Evolutionary conservation across 2,113 vertebrate species (phyloP), one percentile per base, ranked within the genome.

Genomic region (Odontophorus gujanensis): DNA sequence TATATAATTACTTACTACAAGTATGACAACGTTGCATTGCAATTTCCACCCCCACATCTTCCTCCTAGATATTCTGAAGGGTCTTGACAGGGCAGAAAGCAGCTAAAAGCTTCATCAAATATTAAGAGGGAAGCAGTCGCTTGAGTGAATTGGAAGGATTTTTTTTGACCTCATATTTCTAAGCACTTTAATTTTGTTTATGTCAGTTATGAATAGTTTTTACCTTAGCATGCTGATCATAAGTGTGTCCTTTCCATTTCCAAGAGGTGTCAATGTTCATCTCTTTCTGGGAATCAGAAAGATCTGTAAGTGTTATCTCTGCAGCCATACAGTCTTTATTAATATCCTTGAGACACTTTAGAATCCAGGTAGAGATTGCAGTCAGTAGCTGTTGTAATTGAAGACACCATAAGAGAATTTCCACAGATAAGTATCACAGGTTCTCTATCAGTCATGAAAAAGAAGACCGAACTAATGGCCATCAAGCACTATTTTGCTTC

Each of bases 371-470:
- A 43, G 45, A 92, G 72, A 6, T 71, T 92, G 68, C 87, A 77
- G 65, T 85, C 63, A 82, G 38, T 63, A 57, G 51, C 68, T 91
- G 17, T 59, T 93, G 55, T 80, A 91, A 95, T 95, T 84, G 74
- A 53, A 78, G 62, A 81, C 51, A 21, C 47, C 75, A 12, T 74
- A 67, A 83, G 47, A 66, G 61, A 61, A 1, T 94, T 92, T 82
- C 28, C 67, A 55, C 63, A 80, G 59, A 67, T 85, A 80, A 80
- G 47, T 38, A 83, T 87, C 61, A 43, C 13, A 89, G 42, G 75
- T 87, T 57, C 89, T 91, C 59, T 51, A 91, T 91, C 55, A 40
- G 1, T 93, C 63, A 80, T 69, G 72, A 85, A 74, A 71, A 74
- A 26, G 38, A 87, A 87, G 47, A 6, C 3, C 7, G 55, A 32